Base-by-base conservation (phyloP, 1,140 invertebrate genomes). In the Macrosteles quadrilineatus region DNA sequence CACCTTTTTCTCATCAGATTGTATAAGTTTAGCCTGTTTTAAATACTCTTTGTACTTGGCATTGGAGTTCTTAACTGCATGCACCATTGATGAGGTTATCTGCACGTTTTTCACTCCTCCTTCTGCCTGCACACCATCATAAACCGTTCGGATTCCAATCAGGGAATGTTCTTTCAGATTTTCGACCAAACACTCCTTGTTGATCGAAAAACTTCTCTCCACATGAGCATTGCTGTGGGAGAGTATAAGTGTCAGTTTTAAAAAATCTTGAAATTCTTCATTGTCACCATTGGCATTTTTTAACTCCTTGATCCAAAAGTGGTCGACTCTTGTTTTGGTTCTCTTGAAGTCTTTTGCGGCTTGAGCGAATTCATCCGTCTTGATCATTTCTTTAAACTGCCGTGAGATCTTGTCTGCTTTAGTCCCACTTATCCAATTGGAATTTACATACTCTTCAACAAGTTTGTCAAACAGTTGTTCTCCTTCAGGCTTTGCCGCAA, bases 71-170 rank as follows among this genome's bases (percentile, higher is more conserved):
- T 57, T 45, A 29, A 57, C 45, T 31, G 68, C 53, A 43, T 69
- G 68, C 25, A 69, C 53, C 17, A 69, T 23, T n/a, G 9, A 12
- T 66, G 67, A 68, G 2, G 59, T 66, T n/a, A 69, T 32, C 4
- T 29, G 25, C n/a, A 69, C 21, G 14, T 67, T 67, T 6, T 67
- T 32, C 19, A 69, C 23, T 66, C 68, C 32, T 17, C 53, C 53
- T n/a, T n/a, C n/a, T n/a, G n/a, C n/a, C n/a, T n/a, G n/a, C n/a
- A n/a, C n/a, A n/a, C n/a, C n/a, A n/a, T 75, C 75, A 62, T 64
- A 76, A 62, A 75, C 68, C 67, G 64, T 50, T 36, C 72, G 67
- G 25, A 73, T 67, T 14, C 72, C 75, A 6, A 75, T 66, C n/a
- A 76, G 64, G 1, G 72, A 72, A 23, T 71, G 14, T 30, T 73